Conservation (phyloP, 1,140 invertebrate species). For the Octopus bimaculoides region DNA sequence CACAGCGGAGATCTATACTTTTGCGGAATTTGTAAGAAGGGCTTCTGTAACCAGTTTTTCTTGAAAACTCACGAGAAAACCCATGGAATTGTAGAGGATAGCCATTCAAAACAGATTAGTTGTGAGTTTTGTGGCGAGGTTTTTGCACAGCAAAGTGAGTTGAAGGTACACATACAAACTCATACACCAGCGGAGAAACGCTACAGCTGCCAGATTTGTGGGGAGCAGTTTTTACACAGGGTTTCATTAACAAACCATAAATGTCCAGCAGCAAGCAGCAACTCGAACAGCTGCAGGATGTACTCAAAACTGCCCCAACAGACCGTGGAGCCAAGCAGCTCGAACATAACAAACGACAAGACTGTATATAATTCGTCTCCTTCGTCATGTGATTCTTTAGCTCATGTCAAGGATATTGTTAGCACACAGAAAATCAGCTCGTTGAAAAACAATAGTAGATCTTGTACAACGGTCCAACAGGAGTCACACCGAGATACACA, state of each 20-base stretch:
- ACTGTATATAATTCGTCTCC: not conserved
- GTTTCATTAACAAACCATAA: not conserved
- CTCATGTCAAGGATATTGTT: not conserved
- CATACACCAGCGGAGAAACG: not conserved
- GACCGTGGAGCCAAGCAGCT: not conserved
- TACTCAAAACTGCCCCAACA: not conserved
- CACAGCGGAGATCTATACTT: constrained; percentile 30
- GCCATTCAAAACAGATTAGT: not conserved
- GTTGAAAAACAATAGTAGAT: not conserved
- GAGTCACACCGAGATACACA: not conserved
- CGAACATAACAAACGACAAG: not conserved
- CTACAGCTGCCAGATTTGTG: not conserved
- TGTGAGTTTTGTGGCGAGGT: constrained; percentile 6
- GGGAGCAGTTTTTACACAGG: not conserved
- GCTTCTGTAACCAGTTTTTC: constrained; percentile 38
- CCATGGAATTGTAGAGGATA: not conserved
- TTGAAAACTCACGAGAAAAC: not conserved
- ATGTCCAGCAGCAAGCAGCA: not conserved
- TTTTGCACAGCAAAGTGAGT: not conserved
- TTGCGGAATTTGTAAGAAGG: constrained; percentile 59
- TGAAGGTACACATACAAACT: not conserved
- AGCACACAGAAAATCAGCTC: not conserved
- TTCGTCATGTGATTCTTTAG: not conserved
- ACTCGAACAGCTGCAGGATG: not conserved
- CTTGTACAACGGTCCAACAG: not conserved